Base-by-base conservation (phyloP, 1,140 invertebrate species). In the Dendroctonus valens region DNA sequence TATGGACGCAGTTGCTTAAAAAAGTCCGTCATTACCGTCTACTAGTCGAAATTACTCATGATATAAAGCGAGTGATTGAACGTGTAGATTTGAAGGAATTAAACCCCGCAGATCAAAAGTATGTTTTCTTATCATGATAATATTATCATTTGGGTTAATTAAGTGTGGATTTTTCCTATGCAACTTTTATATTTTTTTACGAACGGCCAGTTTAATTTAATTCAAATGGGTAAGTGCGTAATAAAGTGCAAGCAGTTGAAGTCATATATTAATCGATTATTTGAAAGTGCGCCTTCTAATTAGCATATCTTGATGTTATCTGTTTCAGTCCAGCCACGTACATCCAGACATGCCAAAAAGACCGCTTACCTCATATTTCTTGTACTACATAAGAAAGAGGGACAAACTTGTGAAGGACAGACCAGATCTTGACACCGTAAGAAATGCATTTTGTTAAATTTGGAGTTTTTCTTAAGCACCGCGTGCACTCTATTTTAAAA, bases 271-370 rank as follows among this genome's bases (percentile, higher is more conserved):
- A n/a, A n/a, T n/a, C n/a, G n/a, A n/a, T n/a, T n/a, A n/a, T n/a
- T n/a, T n/a, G n/a, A n/a, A n/a, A n/a, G n/a, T n/a, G n/a, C n/a
- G n/a, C n/a, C n/a, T n/a, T n/a, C n/a, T n/a, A n/a, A n/a, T n/a
- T n/a, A n/a, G n/a, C n/a, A n/a, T 26, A 26, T 26, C 26, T 26
- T 26, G 26, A 26, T 26, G 26, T n/a, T n/a, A n/a, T n/a, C n/a
- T n/a, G n/a, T 26, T 26, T 26, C 26, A 52, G 44, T 59, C 40
- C 37, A 66, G 53, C 9, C 40, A 55, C 14, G 12, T 49, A 57
- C 81, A 83, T 74, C 83, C 83, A 41, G 82, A 82, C 62, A 74
- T 79, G 73, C 83, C 83, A 2, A 80, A 79, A 68, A 76, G 79
- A 63, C 83, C 83, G 14, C 65, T 81, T 8, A 78, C 79, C 5